Evolutionary conservation across 2,888 invertebrate species (phyloP).

Genomic region (Brassicogethes aeneus): DNA sequence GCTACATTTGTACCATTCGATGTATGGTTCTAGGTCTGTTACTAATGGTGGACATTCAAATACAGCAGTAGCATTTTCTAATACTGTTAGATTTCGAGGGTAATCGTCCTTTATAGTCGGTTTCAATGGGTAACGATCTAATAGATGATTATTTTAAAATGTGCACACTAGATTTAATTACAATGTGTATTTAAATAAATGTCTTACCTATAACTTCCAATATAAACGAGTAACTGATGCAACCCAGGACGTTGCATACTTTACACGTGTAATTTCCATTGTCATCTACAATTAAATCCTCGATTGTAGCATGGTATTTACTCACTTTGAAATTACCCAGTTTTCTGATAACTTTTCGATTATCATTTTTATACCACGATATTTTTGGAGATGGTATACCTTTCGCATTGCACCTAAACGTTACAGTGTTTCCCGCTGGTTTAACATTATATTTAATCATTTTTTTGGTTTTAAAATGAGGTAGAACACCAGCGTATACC

Average conservation of each 20-base stretch:
- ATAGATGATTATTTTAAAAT: too few relatives aligned
- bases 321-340: conserved; percentile 57
- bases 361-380: conserved; percentile 74
- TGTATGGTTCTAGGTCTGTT: conserved; percentile 73
- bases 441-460: conserved; percentile 49
- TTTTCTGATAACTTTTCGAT: conserved; percentile 49
- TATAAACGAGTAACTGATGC: conserved; percentile 61
- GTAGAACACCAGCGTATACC: conserved; percentile 4
- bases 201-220: conserved; percentile 65
- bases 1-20: conserved; percentile 65
- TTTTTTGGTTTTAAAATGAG: conserved; percentile 28
- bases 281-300: conserved; percentile 76
- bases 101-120: conserved; percentile 76
- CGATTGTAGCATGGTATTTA: conserved; percentile 66
- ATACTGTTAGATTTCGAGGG: conserved; percentile 72
- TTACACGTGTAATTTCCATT: conserved; percentile 82
- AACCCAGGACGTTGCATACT: conserved; percentile 74
- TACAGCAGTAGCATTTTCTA: conserved; percentile 59
- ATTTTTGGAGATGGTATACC: conserved; percentile 79
- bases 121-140: conserved; percentile 75
- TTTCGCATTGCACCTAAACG: conserved; percentile 60
- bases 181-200: not conserved
- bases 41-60: conserved; percentile 70
- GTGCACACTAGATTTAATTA: too few relatives aligned
- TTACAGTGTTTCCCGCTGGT: conserved; percentile 70